Base-by-base conservation (phyloP, 2,113 vertebrate species). In the Microcebus murinus region DNA sequence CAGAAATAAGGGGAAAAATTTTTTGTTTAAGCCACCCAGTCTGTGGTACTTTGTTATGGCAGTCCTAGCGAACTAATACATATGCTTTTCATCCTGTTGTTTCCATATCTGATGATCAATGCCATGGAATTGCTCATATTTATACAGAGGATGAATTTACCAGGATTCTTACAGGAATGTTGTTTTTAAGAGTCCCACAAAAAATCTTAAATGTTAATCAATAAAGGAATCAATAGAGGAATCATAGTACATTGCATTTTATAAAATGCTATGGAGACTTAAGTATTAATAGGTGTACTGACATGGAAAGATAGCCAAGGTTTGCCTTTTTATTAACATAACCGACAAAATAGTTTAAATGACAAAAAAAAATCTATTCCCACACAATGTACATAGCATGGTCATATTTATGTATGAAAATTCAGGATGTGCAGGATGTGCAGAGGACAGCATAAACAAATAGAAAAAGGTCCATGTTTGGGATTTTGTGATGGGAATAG, bases 191-290 rank as follows among this genome's bases (percentile, higher is more conserved):
- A 88, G 20, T 4, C 1, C 29, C 25, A 61, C 57, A 61, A 83
- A 83, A 68, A 63, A 52, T 31, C 70, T 71, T 96, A 84, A 93
- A 79, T 79, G 21, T 84, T 91, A 79, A 80, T 94, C 67, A 73
- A 86, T 92, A 48, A 74, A 68, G 17, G 5, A 90, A 83, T 94
- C 80, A 79, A 59, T 95, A 57, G 13, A 74, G 68, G 29, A 83
- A 80, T 68, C 86, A 87, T 13, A 88, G 3, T n/a, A 63, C 31
- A 45, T 42, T 81, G 20, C 13, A 61, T 77, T 71, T 71, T 77
- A 67, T 77, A 52, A 95, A 84, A 95, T 73, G 7, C 52, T 71
- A 27, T 61, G 18, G 52, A 83, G 31, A 70, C 31, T 81, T 73
- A 92, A 79, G 8, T 85, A n/a, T 29, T 50, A 2, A 27, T 77